Conservation (phyloP, 2,113 vertebrate genomes). For the Vireo altiloquus region DNA sequence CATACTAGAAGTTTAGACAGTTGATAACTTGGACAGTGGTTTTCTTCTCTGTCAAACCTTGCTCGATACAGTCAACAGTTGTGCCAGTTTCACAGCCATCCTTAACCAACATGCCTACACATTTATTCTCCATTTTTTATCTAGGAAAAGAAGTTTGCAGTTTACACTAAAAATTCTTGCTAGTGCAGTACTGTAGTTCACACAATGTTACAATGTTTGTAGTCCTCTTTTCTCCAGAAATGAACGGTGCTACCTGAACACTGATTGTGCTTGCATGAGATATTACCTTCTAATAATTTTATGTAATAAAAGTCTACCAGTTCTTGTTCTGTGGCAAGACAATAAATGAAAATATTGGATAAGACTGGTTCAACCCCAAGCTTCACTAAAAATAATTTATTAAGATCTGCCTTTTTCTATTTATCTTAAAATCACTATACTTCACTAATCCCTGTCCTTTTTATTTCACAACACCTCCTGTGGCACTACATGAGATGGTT, state of each 20-base stretch:
- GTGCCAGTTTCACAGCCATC: background rate
- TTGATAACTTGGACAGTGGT: background rate
- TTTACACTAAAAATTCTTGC: background rate
- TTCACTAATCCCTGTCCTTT: background rate
- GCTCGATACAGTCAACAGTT: fast-evolving
- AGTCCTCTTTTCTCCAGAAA: background rate
- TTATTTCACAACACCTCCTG: background rate
- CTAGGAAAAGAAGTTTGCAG: background rate
- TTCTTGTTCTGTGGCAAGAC: background rate
- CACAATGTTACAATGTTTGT: background rate
- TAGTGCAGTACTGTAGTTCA: background rate
- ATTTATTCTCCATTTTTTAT: background rate
- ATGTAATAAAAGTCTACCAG: background rate
- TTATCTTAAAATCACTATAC: background rate
- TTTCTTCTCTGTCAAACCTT: background rate
- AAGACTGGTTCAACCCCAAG: background rate
- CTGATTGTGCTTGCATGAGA: background rate
- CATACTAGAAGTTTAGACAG: background rate
- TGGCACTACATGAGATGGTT: background rate
- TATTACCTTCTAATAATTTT: background rate
- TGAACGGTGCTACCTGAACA: background rate
- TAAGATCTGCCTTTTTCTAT: background rate
- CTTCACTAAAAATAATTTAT: background rate
- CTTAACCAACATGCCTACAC: background rate
- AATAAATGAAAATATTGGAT: background rate